Conservation (phyloP, 2,113 vertebrate species). For the Entelurus aequoreus region DNA sequence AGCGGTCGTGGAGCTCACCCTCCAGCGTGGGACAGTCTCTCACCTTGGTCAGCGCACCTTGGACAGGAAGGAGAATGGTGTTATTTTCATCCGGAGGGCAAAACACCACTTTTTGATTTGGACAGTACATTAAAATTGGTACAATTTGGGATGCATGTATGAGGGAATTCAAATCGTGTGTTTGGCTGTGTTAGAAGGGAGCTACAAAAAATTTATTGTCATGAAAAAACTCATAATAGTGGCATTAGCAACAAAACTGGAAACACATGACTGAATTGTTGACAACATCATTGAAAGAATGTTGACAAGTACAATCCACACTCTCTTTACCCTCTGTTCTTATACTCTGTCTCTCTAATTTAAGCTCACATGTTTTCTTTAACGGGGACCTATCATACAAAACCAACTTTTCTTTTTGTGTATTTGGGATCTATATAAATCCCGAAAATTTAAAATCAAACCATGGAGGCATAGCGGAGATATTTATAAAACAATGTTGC, state of each 20-base stretch:
- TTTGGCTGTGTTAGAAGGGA: background rate
- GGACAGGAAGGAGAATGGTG: background rate
- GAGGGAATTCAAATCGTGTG: background rate
- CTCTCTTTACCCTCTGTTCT: no score
- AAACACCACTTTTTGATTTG: background rate
- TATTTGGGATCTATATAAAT: no score
- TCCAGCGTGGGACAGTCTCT: slow-evolving; percentile 88
- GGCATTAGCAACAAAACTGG: background rate
- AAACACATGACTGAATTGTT: background rate
- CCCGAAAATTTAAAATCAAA: no score
- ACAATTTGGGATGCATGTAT: background rate
- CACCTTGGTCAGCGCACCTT: slow-evolving; percentile 96
- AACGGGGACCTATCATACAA: no score
- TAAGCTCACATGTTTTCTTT: no score
- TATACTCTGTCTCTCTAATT: no score
- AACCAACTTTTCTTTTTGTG: no score
- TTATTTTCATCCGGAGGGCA: background rate
- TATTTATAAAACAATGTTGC: no score
- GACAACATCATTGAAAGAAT: no score
- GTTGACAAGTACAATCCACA: no score
- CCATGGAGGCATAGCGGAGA: no score
- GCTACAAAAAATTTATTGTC: background rate
- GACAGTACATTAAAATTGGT: background rate
- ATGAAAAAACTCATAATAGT: background rate
- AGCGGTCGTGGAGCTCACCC: slow-evolving; percentile 88